Conservation (phyloP, 2,797 vertebrate species). For the Pyrrhura leucotis region DNA sequence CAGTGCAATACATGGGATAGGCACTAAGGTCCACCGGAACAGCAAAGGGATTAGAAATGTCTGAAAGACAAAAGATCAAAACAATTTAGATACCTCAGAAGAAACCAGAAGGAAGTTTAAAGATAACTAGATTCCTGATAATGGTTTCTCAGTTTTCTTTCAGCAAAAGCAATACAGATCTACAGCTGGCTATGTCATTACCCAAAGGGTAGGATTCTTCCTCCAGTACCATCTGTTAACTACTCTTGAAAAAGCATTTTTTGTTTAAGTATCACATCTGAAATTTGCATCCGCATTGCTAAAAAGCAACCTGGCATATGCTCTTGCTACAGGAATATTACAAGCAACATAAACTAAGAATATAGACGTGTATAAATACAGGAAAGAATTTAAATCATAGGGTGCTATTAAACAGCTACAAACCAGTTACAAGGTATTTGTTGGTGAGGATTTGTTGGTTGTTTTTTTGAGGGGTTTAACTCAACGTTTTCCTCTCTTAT, state of each 20-base stretch:
- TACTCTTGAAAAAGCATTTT: background rate
- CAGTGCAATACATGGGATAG: slow-evolving; percentile 97
- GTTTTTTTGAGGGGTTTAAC: background rate
- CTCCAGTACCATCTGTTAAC: background rate
- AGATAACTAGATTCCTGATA: background rate
- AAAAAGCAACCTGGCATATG: background rate
- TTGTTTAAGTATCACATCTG: background rate
- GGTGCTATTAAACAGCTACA: background rate
- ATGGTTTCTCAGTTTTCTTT: background rate
- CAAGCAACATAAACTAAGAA: background rate
- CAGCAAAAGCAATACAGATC: background rate
- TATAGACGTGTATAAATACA: background rate
- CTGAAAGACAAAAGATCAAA: slow-evolving; percentile 75
- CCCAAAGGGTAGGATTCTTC: background rate
- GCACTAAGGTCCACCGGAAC: slow-evolving; percentile 92
- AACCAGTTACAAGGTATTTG: background rate
- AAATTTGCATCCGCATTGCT: background rate
- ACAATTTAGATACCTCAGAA: background rate
- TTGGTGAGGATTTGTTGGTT: background rate
- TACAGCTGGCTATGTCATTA: background rate
- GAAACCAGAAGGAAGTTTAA: background rate
- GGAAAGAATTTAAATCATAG: background rate
- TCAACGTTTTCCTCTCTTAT: background rate
- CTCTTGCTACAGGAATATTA: background rate
- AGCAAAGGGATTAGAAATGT: slow-evolving; percentile 91